phyloP scores from a whole-genome alignment of 2,888 invertebrate species.

The Pachliopta kotzebuea region DNA sequence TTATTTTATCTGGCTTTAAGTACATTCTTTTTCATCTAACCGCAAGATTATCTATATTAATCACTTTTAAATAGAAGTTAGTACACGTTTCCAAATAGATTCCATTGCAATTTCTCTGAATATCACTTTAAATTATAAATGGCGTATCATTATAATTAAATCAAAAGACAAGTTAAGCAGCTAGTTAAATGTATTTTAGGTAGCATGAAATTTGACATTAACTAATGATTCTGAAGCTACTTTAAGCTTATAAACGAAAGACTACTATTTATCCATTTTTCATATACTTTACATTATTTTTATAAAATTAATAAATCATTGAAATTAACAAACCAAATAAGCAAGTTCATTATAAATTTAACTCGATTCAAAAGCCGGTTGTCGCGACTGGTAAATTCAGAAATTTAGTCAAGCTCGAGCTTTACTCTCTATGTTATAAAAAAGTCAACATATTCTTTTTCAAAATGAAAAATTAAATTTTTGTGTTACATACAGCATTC shows the following conservation, averaged over 20 bases:
- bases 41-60: not conserved
- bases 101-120: not conserved
- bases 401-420: slow-evolving; percentile 17
- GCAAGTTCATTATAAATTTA: slow-evolving; percentile 17
- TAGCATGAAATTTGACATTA: slow-evolving; percentile 10
- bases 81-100: not conserved
- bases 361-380: slow-evolving; percentile 1
- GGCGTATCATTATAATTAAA: not conserved
- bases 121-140: not conserved
- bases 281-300: slow-evolving; percentile 5
- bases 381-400: not conserved
- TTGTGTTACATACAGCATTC: too few relatives aligned
- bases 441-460: too few relatives aligned
- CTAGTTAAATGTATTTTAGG: not conserved
- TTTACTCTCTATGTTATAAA: not conserved
- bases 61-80: not conserved
- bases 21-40: not conserved
- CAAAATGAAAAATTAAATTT: too few relatives aligned
- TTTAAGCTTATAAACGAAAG: slow-evolving; percentile 25
- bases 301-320: slow-evolving; percentile 17
- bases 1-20: not conserved
- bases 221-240: not conserved
- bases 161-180: not conserved
- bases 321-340: slow-evolving; percentile 10
- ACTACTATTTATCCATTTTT: not conserved